Conservation (phyloP, 64 coral and sea anemone genomes). For the Astreopora myriophthalma region DNA sequence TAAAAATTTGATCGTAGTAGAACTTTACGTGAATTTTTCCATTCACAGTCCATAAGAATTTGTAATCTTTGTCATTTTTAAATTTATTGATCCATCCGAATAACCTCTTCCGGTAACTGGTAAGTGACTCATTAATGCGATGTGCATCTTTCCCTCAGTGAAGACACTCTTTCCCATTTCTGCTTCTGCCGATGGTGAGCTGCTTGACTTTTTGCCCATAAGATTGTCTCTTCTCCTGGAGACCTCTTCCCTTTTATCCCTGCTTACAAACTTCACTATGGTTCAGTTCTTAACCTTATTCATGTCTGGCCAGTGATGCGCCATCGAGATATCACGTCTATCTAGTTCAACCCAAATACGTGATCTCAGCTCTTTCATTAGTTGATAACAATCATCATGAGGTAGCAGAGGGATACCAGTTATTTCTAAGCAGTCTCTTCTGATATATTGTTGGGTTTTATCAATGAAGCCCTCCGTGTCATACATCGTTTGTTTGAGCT, state of each 20-base stretch:
- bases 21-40: neutral
- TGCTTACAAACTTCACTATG: constrained; percentile 18
- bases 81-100: neutral
- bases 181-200: neutral
- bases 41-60: neutral
- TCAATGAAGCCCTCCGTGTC: neutral
- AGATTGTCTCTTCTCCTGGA: neutral
- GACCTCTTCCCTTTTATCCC: neutral
- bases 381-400: neutral
- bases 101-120: no score
- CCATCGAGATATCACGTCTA: neutral
- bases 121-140: neutral
- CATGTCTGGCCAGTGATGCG: constrained; percentile 13
- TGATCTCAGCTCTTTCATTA: neutral
- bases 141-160: neutral
- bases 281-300: constrained; percentile 9
- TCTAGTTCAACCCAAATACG: neutral
- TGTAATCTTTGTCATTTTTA: neutral
- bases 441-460: neutral
- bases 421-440: neutral
- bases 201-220: neutral
- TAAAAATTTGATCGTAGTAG: no score
- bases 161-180: neutral
- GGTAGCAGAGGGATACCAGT: neutral
- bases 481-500: neutral